These are phyloP conservation scores for Malachius bipustulatus DNA, from an alignment of 2,888 invertebrate genomes.

Conservation along the genomic window DNA sequence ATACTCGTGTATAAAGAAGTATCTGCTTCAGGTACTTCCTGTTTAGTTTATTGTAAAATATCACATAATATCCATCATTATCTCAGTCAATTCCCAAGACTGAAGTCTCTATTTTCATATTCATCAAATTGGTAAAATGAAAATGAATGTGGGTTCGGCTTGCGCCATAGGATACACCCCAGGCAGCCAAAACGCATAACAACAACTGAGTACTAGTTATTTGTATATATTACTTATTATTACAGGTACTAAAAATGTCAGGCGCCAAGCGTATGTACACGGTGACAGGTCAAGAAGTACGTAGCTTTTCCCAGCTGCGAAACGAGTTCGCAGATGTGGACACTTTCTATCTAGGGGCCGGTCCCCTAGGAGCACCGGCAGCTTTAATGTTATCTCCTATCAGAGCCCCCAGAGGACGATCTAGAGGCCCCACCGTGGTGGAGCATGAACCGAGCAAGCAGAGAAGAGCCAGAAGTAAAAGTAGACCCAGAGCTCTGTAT, in stretches of 20 bases:
- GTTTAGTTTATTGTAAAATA: no score
- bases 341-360: conserved; percentile 71
- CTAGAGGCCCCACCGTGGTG: conserved; percentile 45
- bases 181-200: no score
- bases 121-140: no score
- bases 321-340: conserved; percentile 88
- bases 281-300: conserved; percentile 82
- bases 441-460: conserved; percentile 44
- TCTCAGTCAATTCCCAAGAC: no score
- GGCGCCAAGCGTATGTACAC: conserved; percentile 87
- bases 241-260: conserved; percentile 84
- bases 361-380: conserved; percentile 38
- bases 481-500: conserved; percentile 71
- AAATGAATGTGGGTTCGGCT: no score
- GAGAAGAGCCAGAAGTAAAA: conserved; percentile 67
- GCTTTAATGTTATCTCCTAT: conserved; percentile 49
- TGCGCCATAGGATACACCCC: no score
- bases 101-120: no score
- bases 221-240: no score
- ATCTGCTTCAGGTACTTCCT: no score
- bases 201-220: no score
- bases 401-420: conserved; percentile 48
- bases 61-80: no score
- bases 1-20: no score
- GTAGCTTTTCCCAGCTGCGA: conserved; percentile 85